Evolutionary conservation across 2,113 vertebrate genomes (phyloP).

Genomic region (Neolamprologus toae): DNA sequence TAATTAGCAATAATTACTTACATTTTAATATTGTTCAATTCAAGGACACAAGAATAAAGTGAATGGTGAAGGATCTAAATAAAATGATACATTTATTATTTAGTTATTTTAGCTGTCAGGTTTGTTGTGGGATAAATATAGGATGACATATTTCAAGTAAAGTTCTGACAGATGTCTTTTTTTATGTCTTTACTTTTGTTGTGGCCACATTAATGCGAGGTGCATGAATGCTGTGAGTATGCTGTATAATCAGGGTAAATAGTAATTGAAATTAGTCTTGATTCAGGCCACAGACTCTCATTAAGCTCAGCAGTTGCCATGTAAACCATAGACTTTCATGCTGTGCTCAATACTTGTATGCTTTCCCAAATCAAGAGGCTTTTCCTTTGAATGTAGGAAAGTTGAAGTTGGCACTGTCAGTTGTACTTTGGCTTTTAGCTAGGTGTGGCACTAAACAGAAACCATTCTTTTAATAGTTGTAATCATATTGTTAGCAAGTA

Average conservation of each 20-base stretch:
- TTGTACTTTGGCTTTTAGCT: neutral
- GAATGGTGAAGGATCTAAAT: neutral
- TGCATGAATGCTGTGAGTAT: neutral
- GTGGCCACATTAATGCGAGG: neutral
- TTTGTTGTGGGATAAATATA: neutral
- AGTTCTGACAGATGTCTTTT: neutral
- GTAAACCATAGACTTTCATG: neutral
- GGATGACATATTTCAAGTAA: neutral
- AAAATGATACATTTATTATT: neutral
- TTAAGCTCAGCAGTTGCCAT: neutral
- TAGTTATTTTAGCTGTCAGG: neutral
- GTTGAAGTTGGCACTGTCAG: neutral
- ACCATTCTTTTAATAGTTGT: neutral
- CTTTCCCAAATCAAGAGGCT: neutral
- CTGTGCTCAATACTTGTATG: neutral
- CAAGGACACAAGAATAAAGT: neutral
- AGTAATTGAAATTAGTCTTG: neutral
- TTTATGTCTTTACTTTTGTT: neutral
- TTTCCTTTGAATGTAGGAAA: neutral
- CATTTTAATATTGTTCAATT: neutral
- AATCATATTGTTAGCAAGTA: neutral
- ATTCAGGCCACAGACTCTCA: neutral
- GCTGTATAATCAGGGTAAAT: neutral
- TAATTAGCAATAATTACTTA: neutral
- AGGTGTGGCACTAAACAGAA: neutral